phyloP scores from a whole-genome alignment of 2,797 vertebrate species.

The Apodemus agrarius region DNA sequence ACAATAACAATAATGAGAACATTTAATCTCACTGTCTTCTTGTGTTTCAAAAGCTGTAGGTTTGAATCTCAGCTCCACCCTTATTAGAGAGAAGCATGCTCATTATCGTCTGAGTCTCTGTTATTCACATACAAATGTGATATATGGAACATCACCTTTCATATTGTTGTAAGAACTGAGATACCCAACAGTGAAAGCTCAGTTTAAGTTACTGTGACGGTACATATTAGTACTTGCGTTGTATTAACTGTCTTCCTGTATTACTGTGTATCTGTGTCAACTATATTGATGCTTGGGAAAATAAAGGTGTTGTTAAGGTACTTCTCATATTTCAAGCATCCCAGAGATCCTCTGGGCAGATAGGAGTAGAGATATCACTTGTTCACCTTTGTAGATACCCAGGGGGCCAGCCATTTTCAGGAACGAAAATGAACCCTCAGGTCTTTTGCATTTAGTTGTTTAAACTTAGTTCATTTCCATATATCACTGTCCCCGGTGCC shows the following conservation, averaged over 20 bases:
- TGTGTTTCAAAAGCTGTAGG: background rate
- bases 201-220: background rate
- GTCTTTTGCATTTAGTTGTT: background rate
- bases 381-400: background rate
- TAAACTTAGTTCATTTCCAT: background rate
- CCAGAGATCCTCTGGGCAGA: background rate
- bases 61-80: background rate
- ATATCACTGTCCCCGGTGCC: background rate
- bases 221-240: background rate
- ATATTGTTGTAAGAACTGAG: background rate
- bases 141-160: background rate
- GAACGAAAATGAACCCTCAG: background rate
- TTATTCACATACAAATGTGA: background rate
- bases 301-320: background rate
- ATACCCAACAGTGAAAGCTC: background rate
- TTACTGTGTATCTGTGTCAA: background rate
- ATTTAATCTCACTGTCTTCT: background rate
- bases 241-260: background rate
- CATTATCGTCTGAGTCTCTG: background rate
- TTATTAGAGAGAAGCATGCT: background rate
- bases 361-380: background rate
- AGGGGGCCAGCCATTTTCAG: background rate
- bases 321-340: background rate
- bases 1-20: background rate
- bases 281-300: background rate